Percentiles rank a stretch among this genome's conserved stretches.
Evolutionary conservation across 2,888 invertebrate genomes (phyloP).

Genomic region (Drosophila cognata): DNA sequence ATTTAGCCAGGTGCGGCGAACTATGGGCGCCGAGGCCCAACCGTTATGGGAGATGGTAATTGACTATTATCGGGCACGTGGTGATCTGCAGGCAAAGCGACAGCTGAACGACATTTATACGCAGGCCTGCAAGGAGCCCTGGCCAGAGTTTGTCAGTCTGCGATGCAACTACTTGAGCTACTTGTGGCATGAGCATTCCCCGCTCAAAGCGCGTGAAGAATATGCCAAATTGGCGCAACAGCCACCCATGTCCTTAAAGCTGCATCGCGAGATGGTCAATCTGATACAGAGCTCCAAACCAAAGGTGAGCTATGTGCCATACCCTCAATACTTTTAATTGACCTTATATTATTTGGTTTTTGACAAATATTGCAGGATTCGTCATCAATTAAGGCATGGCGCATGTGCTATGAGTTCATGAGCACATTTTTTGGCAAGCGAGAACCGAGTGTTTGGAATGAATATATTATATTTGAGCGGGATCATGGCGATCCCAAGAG

Average conservation of each 20-base stretch:
- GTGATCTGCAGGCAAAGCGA: slow-evolving; percentile 66
- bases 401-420: slow-evolving; percentile 88
- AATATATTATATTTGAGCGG: slow-evolving; percentile 90
- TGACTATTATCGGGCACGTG: slow-evolving; percentile 74
- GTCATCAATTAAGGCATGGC: slow-evolving; percentile 86
- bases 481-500: slow-evolving; percentile 87
- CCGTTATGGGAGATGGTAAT: slow-evolving; percentile 79
- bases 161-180: slow-evolving; percentile 76
- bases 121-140: slow-evolving; percentile 71
- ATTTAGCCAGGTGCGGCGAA: slow-evolving; percentile 82
- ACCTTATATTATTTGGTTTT: slow-evolving; percentile 72
- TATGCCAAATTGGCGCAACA: slow-evolving; percentile 88
- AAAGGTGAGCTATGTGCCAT: slow-evolving; percentile 21
- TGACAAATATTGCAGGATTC: slow-evolving; percentile 54
- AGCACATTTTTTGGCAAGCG: slow-evolving; percentile 89
- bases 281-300: slow-evolving; percentile 82
- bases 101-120: slow-evolving; percentile 72
- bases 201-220: slow-evolving; percentile 87
- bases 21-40: slow-evolving; percentile 63
- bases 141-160: slow-evolving; percentile 72
- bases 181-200: slow-evolving; percentile 78
- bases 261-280: slow-evolving; percentile 88
- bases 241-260: slow-evolving; percentile 86
- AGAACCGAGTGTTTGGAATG: slow-evolving; percentile 90
- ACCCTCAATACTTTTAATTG: neutral